Evolutionary conservation across 2,113 vertebrate genomes (phyloP).

Genomic region (Antechinus stuartii): DNA sequence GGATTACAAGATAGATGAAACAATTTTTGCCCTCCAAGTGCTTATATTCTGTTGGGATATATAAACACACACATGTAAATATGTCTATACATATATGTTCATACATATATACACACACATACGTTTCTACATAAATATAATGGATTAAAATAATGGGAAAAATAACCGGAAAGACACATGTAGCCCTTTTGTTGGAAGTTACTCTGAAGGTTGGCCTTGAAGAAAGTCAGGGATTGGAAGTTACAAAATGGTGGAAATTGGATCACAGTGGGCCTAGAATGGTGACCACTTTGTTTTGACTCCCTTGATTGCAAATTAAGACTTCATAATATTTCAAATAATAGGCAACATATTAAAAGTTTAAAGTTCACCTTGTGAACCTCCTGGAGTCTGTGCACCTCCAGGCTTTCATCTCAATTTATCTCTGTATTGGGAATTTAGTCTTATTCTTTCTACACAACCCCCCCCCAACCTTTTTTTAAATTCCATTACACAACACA

Average conservation of each 20-base stretch:
- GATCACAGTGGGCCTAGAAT: neutral
- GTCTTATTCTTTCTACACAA: neutral
- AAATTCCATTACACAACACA: constrained; percentile 83
- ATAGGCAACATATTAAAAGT: neutral
- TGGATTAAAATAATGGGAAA: neutral
- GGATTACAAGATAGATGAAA: neutral
- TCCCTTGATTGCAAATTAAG: constrained; percentile 14
- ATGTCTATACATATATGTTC: too few species aligned
- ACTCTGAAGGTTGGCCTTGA: neutral
- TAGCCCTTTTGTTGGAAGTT: neutral
- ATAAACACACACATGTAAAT: too few species aligned
- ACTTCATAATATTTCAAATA: neutral
- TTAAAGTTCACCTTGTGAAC: neutral
- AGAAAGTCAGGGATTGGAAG: neutral
- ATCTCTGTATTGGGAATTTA: constrained; percentile 54
- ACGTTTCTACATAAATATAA: neutral
- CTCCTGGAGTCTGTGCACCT: neutral
- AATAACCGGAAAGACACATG: neutral
- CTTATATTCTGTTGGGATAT: neutral
- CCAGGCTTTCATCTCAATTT: neutral
- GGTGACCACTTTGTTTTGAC: neutral
- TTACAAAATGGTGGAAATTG: neutral
- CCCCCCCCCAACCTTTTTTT: constrained; percentile 34
- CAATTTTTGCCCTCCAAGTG: neutral
- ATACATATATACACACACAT: too few species aligned